Conservation (phyloP, 2,797 vertebrate genomes). For the Onychomys torridus region DNA sequence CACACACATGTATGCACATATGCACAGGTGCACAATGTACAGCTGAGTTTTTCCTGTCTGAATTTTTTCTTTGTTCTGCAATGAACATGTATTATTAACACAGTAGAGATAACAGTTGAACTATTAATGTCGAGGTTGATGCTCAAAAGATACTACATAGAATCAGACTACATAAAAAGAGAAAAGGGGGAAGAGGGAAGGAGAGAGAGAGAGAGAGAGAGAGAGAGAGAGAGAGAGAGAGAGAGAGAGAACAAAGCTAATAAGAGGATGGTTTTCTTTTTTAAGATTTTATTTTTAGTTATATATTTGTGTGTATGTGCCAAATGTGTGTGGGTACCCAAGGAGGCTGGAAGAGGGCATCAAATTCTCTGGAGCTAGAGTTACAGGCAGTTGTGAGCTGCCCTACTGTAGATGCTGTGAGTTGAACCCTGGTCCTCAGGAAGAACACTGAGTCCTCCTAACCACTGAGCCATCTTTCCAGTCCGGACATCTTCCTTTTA, state of each 20-base stretch:
- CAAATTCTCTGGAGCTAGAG: background rate
- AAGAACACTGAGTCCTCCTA: background rate
- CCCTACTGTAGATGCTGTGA: background rate
- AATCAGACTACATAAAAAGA: background rate
- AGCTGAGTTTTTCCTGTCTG: background rate
- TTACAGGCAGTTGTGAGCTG: background rate
- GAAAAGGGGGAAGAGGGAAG: background rate
- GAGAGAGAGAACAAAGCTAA: background rate
- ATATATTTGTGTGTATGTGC: background rate
- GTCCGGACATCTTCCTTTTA: background rate
- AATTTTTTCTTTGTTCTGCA: slow-evolving; percentile 1
- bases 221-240: background rate
- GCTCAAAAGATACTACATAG: background rate
- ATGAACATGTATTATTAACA: background rate
- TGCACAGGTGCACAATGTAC: background rate
- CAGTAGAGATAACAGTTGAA: background rate
- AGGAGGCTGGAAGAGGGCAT: background rate
- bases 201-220: background rate
- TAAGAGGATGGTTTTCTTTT: background rate
- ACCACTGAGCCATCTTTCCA: background rate
- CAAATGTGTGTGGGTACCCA: background rate
- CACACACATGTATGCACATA: background rate
- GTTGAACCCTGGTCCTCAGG: background rate
- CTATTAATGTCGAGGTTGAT: background rate
- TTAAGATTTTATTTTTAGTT: background rate